Base-by-base conservation (phyloP, 1,140 invertebrate genomes). In the Choristoneura fumiferana region DNA sequence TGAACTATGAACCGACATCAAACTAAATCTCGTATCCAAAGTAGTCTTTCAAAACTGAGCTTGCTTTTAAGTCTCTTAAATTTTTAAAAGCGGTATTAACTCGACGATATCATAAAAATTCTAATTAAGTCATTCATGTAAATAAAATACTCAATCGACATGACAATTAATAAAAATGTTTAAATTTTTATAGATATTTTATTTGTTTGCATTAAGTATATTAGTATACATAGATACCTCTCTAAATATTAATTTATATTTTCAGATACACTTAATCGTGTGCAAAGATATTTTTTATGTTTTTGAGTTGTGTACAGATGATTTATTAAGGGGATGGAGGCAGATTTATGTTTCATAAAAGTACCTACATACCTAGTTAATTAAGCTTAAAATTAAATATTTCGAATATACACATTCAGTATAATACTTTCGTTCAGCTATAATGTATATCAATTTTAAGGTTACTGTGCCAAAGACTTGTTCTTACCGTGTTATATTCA, bases 1-100 rank as follows among this genome's bases (percentile, higher is more conserved):
- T 6, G 85, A 89, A 59, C 75, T 89, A 40, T 89, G 62, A 84
- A 73, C 22, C 33, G 29, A 15, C 34, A 34, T 54, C 0, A 17
- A 15, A 8, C 13, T 36, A 13, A 10, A 2, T 38, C 10, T 38
- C 37, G 1, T 38, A n/a, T n/a, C 13, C 10, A n/a, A n/a, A 13
- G 37, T 38, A n/a, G 37, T 38, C n/a, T 29, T 29, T 29, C 22
- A 6, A 6, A 29, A 29, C 22, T 29, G 22, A 29, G 22, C 22
- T 29, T 29, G 22, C 22, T 29, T 29, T 29, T 29, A 29, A 29
- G 22, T 29, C 22, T 29, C 22, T 6, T 29, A 29, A 29, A 29
- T 29, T 29, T 6, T 29, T 29, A 29, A 29, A 29, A 29, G 2
- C 2, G 22, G 22, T 6, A 29, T 29, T 6, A 29, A 6, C 22